Base-by-base conservation (phyloP, 2,113 vertebrate species). In the Gadus macrocephalus region DNA sequence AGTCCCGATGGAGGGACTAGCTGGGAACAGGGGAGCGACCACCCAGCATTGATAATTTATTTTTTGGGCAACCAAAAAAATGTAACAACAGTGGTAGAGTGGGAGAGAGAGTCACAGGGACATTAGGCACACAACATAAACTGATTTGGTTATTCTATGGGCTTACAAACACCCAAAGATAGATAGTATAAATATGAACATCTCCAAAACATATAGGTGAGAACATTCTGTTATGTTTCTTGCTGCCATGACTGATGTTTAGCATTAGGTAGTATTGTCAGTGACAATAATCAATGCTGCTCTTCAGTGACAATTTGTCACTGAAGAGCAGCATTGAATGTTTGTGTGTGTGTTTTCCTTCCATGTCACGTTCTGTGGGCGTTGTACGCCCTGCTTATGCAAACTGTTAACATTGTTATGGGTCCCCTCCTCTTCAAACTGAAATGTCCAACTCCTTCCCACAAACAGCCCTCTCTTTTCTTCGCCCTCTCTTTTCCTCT, bases 401-500 rank as follows among this genome's bases (percentile, higher is more conserved):
- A 71, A 83, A 81, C 78, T 79, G 70, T 87, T 86, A 90, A 87
- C 78, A 68, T 63, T 17, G 84, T 72, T 77, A 89, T 53, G 86
- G 86, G 74, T 89, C 82, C 71, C 79, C 83, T 88, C 77, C 73
- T 78, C 42, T 53, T 79, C 72, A 84, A 87, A 91, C 85, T 81
- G 74, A 78, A 65, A 69, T 77, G 76, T 68, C 77, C 67, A 53
- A 64, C 66, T 67, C 25, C 53, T 58, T 27, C 66, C 56, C 66
- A 68, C 53, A 27, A 49, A 58, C 53, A 68, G 2, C 9, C 64
- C n/a, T n/a, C n/a, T n/a, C n/a, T n/a, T n/a, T n/a, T 49, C 42
- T 49, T 9, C 12, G 1, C 42, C 12, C 42, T 2, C 42, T 49
- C 42, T 49, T 49, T 9, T 49, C 42, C 42, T 49, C 42, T 49